Percentiles rank a stretch among this genome's conserved stretches.
These are phyloP conservation scores for Thomomys bottae DNA, from an alignment of 2,113 vertebrate species.

Conservation along the genomic window DNA sequence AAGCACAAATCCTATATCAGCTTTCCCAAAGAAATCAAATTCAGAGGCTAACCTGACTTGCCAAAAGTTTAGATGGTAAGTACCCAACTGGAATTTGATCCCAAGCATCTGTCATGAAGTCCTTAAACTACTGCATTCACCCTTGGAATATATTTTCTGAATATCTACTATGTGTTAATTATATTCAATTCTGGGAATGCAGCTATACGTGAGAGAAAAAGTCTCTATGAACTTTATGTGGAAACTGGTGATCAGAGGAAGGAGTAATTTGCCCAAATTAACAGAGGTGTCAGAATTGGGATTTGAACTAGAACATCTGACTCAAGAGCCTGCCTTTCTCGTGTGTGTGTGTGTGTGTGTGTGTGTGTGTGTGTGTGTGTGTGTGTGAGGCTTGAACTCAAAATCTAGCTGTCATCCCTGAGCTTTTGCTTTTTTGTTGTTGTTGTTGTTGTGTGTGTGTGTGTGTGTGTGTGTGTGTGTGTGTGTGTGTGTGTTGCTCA, in stretches of 20 bases:
- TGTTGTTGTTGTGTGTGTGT: too few relatives aligned
- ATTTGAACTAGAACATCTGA: neutral
- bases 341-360: too few relatives aligned
- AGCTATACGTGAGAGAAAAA: neutral
- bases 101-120: neutral
- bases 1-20: neutral
- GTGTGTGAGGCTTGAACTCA: too few relatives aligned
- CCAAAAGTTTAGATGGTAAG: neutral
- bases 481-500: too few relatives aligned
- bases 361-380: too few relatives aligned
- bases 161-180: neutral
- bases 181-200: neutral
- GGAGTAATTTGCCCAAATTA: neutral
- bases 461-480: too few relatives aligned
- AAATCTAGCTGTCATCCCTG: too few relatives aligned
- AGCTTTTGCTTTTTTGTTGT: too few relatives aligned
- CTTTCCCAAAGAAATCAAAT: neutral
- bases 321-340: neutral
- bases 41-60: neutral
- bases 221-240: neutral
- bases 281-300: neutral
- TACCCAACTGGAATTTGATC: neutral
- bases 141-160: neutral
- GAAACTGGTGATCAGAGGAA: neutral
- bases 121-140: neutral